Evolutionary conservation across 2,888 invertebrate genomes (phyloP).

Genomic region (Pachymerium ferrugineum): DNA sequence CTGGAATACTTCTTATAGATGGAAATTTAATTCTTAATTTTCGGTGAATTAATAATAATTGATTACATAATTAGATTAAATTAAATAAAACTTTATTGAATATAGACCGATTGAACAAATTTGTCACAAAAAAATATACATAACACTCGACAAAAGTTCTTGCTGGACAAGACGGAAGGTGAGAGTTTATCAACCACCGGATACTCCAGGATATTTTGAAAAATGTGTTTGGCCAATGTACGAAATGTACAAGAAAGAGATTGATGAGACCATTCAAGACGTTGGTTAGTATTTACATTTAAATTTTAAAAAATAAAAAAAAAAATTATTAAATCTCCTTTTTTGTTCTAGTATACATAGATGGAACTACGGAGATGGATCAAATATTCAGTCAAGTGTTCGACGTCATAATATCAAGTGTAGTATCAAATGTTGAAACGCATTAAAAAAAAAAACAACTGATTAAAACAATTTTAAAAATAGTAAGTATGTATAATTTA

Average conservation of each 20-base stretch:
- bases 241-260: constrained; percentile 43
- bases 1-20: background rate
- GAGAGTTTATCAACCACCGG: constrained; percentile 59
- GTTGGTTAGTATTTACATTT: constrained; percentile 28
- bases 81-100: background rate
- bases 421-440: background rate
- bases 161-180: background rate
- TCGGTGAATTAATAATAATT: background rate
- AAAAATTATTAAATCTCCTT: too few species aligned
- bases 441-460: background rate
- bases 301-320: background rate
- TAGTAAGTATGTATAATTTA: too few species aligned
- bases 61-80: background rate
- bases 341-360: too few species aligned
- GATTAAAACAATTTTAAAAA: background rate
- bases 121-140: background rate
- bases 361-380: too few species aligned
- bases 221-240: constrained; percentile 87
- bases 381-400: too few species aligned
- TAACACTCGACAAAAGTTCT: background rate
- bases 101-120: constrained; percentile 3
- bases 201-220: constrained; percentile 82
- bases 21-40: background rate
- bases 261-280: constrained; percentile 37
- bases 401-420: too few species aligned